These are phyloP conservation scores for Aphelinus atriplicis DNA, from an alignment of 1,140 invertebrate species.

Conservation along the genomic window DNA sequence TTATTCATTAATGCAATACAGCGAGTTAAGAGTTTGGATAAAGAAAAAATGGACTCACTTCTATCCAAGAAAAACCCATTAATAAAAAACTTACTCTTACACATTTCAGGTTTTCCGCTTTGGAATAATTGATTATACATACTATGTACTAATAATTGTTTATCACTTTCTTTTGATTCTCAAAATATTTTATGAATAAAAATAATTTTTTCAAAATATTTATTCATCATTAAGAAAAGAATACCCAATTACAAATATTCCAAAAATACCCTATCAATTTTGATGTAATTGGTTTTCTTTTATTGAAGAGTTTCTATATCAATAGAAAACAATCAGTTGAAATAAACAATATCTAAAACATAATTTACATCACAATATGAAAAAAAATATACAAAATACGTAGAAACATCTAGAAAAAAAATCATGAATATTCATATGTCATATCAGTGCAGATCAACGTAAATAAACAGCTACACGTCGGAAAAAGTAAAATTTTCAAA, in stretches of 20 bases:
- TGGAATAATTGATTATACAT: neutral
- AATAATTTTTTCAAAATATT: constrained; percentile 20
- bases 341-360: neutral
- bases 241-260: constrained; percentile 11
- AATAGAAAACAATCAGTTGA: neutral
- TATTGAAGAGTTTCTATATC: neutral
- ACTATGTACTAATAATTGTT: neutral
- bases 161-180: constrained; percentile 30
- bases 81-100: constrained; percentile 29
- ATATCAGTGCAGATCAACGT: too few species aligned
- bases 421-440: too few species aligned
- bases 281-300: neutral
- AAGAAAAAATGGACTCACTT: constrained; percentile 16
- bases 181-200: constrained; percentile 34
- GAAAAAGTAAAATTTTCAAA: too few species aligned
- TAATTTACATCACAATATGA: too few species aligned
- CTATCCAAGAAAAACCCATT: constrained; percentile 18
- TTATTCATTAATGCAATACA: constrained; percentile 27
- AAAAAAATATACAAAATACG: too few species aligned
- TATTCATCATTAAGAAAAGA: constrained; percentile 7
- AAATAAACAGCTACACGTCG: too few species aligned
- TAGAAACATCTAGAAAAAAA: too few species aligned
- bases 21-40: constrained; percentile 18
- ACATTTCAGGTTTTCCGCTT: constrained; percentile 3
- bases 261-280: constrained; percentile 19